Evolutionary conservation across 2,797 vertebrate species (phyloP), one percentile per base, ranked within the genome.

Genomic region (Sebastes cheni): DNA sequence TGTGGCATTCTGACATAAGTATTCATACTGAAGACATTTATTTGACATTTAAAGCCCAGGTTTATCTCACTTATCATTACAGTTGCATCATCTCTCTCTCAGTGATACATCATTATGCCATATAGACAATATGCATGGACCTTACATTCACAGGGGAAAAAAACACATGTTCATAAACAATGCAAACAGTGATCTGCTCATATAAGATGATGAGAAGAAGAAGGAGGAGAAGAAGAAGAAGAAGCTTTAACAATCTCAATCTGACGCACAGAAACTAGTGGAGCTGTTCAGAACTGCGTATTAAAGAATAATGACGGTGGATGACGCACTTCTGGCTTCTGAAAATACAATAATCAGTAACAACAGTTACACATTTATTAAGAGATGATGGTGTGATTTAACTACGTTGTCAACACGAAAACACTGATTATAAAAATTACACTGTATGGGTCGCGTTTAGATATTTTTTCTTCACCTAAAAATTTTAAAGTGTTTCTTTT

Each of bases 41-140:
- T 83, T 88, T 78, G 73, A 80, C 80, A 85, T 90, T 87, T 82
- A 75, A 69, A 86, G 50, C 59, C 55, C 32, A 67, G 13, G 73
- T 78, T 86, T 58, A 72, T 85, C 78, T 80, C 73, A 82, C 25
- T 72, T 77, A 34, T 72, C 77, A 67, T 72, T 62, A 84, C 50
- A 84, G 61, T 66, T 60, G 20, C 66, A 39, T 42, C 59, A 54
- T 72, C 23, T 42, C 23, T 39, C 23, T 70, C 25, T 67, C 23
- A 39, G 50, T 73, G 25, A 80, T 64, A 77, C 67, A 82, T 79
- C 29, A 64, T 46, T 32, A 64, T 46, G 20, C 30, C 74, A 2
- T 3, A 75, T 4, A 75, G 6, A 59, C 22, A 71, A 27, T 42
- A 16, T 23, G 83, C 20, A 61, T 54, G 20, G 23, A 60, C 34